Evolutionary conservation across 2,888 invertebrate genomes (phyloP), one percentile per base, ranked within the genome.

Genomic region (Mythimna vitellina): DNA sequence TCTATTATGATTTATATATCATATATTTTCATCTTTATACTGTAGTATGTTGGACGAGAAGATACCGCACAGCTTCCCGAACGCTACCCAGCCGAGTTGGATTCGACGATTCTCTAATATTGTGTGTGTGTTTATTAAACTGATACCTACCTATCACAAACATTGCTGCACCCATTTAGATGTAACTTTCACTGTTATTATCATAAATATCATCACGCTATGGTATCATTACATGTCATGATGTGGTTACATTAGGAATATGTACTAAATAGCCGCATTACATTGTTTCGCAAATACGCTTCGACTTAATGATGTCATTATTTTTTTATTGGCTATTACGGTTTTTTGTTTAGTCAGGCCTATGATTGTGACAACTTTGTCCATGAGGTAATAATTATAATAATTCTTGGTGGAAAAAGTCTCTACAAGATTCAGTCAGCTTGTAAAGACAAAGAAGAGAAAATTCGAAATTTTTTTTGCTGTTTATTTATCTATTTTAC

Each of bases 121-220:
- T 54, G 29, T 29, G 10, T 58, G 35, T 57, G 42, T 35, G 38
- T 73, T n/a, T 51, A 72, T 46, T 12, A 62, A 61, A 62, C n/a
- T 22, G 5, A 25, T 29, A 53, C 20, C 22, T 78, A 80, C 12
- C 46, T 78, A 81, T 70, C 57, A 60, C 78, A 46, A 8, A 76
- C 76, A 76, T 66, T 60, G 58, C 70, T 70, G 62, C 42, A 60
- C 77, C 65, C 32, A 56, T 76, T 76, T 76, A 76, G 62, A 78
- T 81, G 58, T 76, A 46, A 76, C 81, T 78, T 76, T 78, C 78
- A 65, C 81, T 81, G 65, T 56, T 64, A 66, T 32, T 54, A 56
- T 70, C 35, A 46, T 32, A 42, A 58, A 49, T 63, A 81, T 54
- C n/a, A 70, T 63, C 81, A 70, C 65, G 78, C 78, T 29, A 78